These are phyloP conservation scores for Hyperoplus immaculatus DNA, from an alignment of 2,797 vertebrate species.

Conservation along the genomic window DNA sequence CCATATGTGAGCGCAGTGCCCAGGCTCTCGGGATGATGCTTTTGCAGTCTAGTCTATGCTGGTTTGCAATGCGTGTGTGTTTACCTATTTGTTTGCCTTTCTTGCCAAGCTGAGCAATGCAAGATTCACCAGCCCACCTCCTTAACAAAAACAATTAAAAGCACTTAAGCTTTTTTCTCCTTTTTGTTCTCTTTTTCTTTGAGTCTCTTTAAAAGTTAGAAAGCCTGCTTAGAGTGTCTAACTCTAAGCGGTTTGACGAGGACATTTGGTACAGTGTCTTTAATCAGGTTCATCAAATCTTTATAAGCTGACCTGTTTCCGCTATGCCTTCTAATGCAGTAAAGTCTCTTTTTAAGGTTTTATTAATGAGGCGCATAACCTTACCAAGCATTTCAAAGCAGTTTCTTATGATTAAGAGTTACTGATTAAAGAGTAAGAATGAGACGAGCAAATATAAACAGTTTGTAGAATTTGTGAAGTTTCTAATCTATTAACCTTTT, in stretches of 20 bases:
- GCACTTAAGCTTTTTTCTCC: neutral
- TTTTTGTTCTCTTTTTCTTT: neutral
- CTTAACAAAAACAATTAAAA: slow-evolving; percentile 2
- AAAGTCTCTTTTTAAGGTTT: neutral
- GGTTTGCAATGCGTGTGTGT: neutral
- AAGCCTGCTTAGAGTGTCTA: neutral
- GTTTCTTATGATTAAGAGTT: neutral
- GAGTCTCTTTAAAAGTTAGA: neutral
- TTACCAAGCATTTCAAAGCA: neutral
- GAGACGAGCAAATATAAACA: neutral
- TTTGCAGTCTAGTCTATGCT: neutral
- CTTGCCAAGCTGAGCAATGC: slow-evolving; percentile 21
- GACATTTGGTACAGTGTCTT: slow-evolving; percentile 30
- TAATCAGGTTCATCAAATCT: slow-evolving; percentile 44
- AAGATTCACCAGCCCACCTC: slow-evolving; percentile 39
- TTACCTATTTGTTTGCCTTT: slow-evolving; percentile 10
- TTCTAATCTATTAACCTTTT: neutral
- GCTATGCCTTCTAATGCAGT: neutral
- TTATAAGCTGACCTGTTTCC: slow-evolving; percentile 33
- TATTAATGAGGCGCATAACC: neutral
- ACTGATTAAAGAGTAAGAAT: neutral
- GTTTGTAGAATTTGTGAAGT: neutral
- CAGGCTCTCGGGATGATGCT: slow-evolving; percentile 23
- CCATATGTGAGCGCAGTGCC: slow-evolving; percentile 58
- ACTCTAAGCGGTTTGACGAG: slow-evolving; percentile 3